Evolutionary conservation across 2,797 vertebrate species (phyloP), one percentile per base, ranked within the genome.

Genomic region (Cossypha polioptera): DNA sequence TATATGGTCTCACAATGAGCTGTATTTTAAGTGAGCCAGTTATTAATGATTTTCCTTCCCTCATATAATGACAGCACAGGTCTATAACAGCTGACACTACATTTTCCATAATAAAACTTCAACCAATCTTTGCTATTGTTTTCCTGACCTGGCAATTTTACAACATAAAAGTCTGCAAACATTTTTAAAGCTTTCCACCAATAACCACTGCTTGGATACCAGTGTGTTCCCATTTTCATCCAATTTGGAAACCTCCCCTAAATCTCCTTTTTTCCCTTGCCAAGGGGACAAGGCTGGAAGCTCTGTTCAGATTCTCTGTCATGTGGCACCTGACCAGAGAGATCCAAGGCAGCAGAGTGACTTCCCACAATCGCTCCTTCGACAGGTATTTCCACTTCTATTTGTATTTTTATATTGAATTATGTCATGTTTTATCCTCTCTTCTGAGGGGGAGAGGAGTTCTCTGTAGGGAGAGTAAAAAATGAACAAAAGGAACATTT

Each of bases 311-410:
- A 61, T 99, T 99, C 90, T 99, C 99, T 7, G 98, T 99, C 78
- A 98, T 99, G 87, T 99, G 99, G 99, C 99, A 99, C 97, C 98
- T 99, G 97, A 99, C 99, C 8, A 97, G 99, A 72, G 99, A 99
- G 96, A 98, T 99, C 93, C 99, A 99, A 88, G 98, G 97, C 93
- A 99, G 97, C 97, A 98, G 99, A 86, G 98, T 98, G 86, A 98
- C 98, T 19, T 99, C 99, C 54, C 98, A 98, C 90, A 99, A 98
- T 90, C 99, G 99, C 73, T 99, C 99, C 38, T 99, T 99, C 82
- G 99, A 99, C 75, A 98, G 99, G 99, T 99, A 91, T 97, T 97
- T 73, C 69, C 75, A 42, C 50, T 92, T 81, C 33, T 26, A 45
- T 59, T 74, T 78, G 7, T 8, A 14, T 82, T 75, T 87, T n/a